A percentile compares a stretch with the other conserved stretches of the same genome.
These are phyloP conservation scores for Pristionchus entomophagus DNA, from an alignment of 2,888 invertebrate species.

Conservation along the genomic window DNA sequence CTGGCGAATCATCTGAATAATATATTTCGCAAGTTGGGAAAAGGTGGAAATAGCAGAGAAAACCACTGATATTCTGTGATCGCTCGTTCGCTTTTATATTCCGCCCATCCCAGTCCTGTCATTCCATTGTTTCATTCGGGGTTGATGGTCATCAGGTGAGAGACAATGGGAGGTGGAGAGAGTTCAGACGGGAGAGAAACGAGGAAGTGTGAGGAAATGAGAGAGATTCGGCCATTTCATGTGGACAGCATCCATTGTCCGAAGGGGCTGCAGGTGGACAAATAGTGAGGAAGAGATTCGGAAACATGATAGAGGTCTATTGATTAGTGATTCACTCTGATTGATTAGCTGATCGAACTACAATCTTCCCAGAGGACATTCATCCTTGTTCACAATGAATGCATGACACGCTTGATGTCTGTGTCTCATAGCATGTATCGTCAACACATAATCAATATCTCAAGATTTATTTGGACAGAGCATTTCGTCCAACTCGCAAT, in stretches of 20 bases:
- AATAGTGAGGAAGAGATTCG: background rate
- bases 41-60: background rate
- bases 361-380: background rate
- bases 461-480: conserved; percentile 21
- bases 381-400: background rate
- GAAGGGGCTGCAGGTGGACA: background rate
- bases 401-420: no score
- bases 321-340: background rate
- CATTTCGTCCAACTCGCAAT: conserved; percentile 3
- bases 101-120: background rate
- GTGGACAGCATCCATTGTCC: conserved; percentile 4
- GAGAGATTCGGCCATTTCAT: background rate
- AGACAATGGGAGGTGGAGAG: background rate
- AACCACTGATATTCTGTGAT: background rate
- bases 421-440: no score
- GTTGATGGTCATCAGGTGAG: background rate
- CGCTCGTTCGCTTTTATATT: background rate
- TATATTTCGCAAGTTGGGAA: background rate
- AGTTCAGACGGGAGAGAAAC: background rate
- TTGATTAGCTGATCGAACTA: conserved; percentile 1
- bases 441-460: no score
- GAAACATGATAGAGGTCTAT: background rate
- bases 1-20: conserved; percentile 1
- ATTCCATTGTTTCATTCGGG: conserved; percentile 17
- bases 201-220: background rate